phyloP scores from a whole-genome alignment of 2,888 invertebrate species.

The Gortyna flavago region DNA sequence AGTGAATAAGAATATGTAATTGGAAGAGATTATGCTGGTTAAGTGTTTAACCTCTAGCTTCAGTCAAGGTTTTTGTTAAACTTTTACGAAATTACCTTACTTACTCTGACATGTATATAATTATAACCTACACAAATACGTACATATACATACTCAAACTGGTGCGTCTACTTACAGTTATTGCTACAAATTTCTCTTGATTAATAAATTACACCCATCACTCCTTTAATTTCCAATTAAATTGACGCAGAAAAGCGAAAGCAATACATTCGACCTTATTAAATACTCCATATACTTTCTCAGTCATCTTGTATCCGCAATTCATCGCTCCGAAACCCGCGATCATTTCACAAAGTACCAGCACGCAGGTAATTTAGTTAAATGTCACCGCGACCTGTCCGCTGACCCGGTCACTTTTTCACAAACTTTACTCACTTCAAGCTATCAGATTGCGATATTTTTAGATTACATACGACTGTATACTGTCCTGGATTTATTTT shows the following conservation, averaged over 20 bases:
- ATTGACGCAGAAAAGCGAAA: constrained; percentile 49
- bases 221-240: constrained; percentile 29
- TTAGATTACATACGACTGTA: constrained; percentile 50
- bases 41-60: neutral
- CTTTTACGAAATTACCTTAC: neutral
- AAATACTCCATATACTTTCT: constrained; percentile 41
- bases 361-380: constrained; percentile 61
- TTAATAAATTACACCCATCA: constrained; percentile 17
- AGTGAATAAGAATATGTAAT: neutral
- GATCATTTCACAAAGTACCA: constrained; percentile 49
- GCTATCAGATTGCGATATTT: constrained; percentile 64
- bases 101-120: no score
- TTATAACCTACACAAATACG: neutral
- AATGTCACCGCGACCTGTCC: constrained; percentile 70
- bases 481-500: constrained; percentile 42
- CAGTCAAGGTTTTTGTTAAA: neutral
- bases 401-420: constrained; percentile 81
- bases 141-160: neutral
- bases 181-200: neutral
- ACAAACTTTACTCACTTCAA: constrained; percentile 34
- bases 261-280: constrained; percentile 34
- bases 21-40: neutral
- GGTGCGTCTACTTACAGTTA: neutral
- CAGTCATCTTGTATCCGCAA: constrained; percentile 23
- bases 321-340: constrained; percentile 49